Evolutionary conservation across 2,888 invertebrate genomes (phyloP), one percentile per base, ranked within the genome.

Genomic region (Xiphydria camelus): DNA sequence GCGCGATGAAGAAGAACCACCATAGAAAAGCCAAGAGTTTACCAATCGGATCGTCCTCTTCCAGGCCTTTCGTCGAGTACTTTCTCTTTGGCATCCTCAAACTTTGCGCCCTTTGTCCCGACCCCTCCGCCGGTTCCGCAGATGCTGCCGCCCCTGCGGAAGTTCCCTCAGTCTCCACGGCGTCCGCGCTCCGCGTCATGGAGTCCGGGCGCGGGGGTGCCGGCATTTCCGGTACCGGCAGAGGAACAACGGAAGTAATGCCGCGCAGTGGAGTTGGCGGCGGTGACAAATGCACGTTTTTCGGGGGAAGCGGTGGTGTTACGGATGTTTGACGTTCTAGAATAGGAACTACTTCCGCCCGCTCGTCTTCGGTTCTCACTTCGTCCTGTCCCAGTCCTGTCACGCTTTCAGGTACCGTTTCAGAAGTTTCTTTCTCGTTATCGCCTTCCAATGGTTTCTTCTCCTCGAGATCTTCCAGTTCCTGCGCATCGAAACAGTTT

Each of bases 1-100:
- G 83, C n/a, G 84, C 66, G 35, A 89, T 82, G 66, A 89, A 90
- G 31, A 84, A 77, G 52, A 87, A 84, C 91, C 91, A 91, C 68
- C 87, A 88, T n/a, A 87, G 71, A 64, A 85, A 88, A 18, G 86
- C 81, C 3, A 89, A 77, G 4, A 85, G 68, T 56, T 83, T 83
- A 7, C 87, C 88, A 0, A 86, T 80, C 1, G 84, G 80, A 61
- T 90, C 89, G 58, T 89, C 89, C 52, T 89, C 87, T 52, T 87
- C 85, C 5, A 90, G 78, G 4, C 87, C 88, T 56, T 85, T 84
- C 0, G 65, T 45, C n/a, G 67, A 64, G 45, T 68, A 58, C 23
- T 51, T 66, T 38, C 71, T 53, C 51, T 61, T 63, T 4, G 68
- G 43, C 4, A 44, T 7, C 10, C 31, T 35, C 31, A 44, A 36